Evolutionary conservation across 2,888 invertebrate species (phyloP).

Genomic region (Scaptomyza flava): DNA sequence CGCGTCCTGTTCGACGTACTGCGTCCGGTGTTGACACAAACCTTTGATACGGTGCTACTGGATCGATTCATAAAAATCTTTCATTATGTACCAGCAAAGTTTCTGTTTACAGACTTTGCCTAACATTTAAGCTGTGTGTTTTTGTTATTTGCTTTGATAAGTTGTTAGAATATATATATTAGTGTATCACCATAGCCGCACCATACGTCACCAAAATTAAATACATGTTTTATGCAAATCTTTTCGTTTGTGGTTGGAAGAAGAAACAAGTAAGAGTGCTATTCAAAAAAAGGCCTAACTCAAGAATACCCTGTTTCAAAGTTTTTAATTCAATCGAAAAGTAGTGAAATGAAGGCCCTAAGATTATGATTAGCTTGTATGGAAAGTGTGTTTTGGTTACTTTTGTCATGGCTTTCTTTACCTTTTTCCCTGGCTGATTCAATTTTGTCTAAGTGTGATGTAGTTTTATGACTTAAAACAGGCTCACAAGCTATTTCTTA

Average conservation of each 20-base stretch:
- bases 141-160: neutral
- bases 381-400: too few species aligned
- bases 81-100: constrained; percentile 88
- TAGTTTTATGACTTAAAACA: too few species aligned
- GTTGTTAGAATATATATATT: constrained; percentile 6
- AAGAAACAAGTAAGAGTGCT: neutral
- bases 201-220: constrained; percentile 14
- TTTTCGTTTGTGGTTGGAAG: neutral
- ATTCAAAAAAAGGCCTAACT: neutral
- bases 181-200: neutral
- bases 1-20: constrained; percentile 88
- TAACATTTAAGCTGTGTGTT: constrained; percentile 10
- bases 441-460: too few species aligned
- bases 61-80: constrained; percentile 87
- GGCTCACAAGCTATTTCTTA: too few species aligned
- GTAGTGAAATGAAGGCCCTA: too few species aligned
- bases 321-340: too few species aligned
- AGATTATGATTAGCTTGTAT: too few species aligned
- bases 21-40: constrained; percentile 88
- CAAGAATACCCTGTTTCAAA: neutral
- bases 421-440: too few species aligned
- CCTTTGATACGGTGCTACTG: constrained; percentile 88
- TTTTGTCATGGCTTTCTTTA: too few species aligned
- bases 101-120: constrained; percentile 87
- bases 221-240: constrained; percentile 12